A percentile compares a stretch with the other conserved stretches of the same genome.
Evolutionary conservation across 2,113 vertebrate genomes (phyloP).

Genomic region (Pipra filicauda): DNA sequence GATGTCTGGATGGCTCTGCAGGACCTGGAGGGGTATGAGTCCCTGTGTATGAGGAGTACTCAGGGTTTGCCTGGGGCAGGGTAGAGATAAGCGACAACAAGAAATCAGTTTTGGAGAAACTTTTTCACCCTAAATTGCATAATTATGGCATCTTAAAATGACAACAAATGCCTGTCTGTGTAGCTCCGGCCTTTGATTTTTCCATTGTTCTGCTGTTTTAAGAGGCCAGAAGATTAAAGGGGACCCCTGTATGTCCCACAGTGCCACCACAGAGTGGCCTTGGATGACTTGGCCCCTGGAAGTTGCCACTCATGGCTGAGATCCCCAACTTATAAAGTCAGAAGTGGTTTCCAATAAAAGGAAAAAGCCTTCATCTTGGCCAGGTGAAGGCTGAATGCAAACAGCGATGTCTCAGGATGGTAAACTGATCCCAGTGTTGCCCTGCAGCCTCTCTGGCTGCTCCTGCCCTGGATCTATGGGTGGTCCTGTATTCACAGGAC

Average conservation of each 20-base stretch:
- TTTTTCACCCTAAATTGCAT: neutral
- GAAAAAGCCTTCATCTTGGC: neutral
- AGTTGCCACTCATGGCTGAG: neutral
- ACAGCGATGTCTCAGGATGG: neutral
- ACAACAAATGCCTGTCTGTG: neutral
- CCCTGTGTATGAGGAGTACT: neutral
- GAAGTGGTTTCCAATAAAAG: neutral
- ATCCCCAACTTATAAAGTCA: neutral
- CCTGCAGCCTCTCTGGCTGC: neutral
- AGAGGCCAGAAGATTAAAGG: neutral
- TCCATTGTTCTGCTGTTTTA: neutral
- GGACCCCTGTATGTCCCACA: neutral
- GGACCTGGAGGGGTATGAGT: neutral
- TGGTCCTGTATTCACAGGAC: neutral
- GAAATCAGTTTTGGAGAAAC: neutral
- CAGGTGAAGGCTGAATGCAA: neutral
- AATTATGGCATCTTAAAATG: neutral
- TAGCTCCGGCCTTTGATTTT: neutral
- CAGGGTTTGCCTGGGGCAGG: neutral
- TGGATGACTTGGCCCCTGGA: neutral
- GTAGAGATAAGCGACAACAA: neutral
- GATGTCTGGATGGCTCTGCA: neutral
- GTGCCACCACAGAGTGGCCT: neutral
- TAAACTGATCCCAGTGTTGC: neutral
- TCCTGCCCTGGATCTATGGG: neutral